Base-by-base conservation (phyloP, 2,113 vertebrate species). In the Otolemur garnettii region DNA sequence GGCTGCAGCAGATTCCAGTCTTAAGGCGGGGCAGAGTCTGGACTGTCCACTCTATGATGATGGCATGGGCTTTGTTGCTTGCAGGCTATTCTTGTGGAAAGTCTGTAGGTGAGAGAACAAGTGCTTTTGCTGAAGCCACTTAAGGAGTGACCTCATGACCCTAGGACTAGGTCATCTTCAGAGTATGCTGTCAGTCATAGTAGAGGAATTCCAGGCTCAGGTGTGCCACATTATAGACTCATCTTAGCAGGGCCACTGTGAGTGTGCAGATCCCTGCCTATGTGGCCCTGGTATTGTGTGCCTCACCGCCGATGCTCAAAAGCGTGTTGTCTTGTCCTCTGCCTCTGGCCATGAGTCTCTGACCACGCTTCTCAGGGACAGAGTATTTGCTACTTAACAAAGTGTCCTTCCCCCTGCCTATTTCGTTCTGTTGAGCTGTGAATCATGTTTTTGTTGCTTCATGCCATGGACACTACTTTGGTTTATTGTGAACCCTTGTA, bases 71-170 rank as follows among this genome's bases (percentile, higher is more conserved):
- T 4, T 53, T 4, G 50, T 53, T 69, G 13, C 72, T 2, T 9
- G 38, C 2, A 1, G 66, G 66, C 10, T 26, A 3, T 55, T 28
- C 2, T 0, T 4, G 1, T 26, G 33, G 33, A 21, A n/a, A 0
- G 2, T 11, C 18, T 5, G 1, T 19, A 2, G 0, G 0, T 9
- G 10, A 22, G 45, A 35, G 33, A 50, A 28, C 55, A 1, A 7
- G 72, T 42, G 55, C 21, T 3, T 53, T 42, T 71, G 45, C 28
- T 2, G 6, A 4, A 84, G 59, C 59, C 60, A 26, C 35, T 35
- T 68, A 64, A 35, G 38, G 66, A 68, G 64, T 28, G 66, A 30
- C 28, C 24, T 62, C 15, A 4, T 1, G 22, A 62, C 4, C 21
- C 45, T 4, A 2, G 64, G 68, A 4, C 35, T 21, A 14, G 7